phyloP scores from a whole-genome alignment of 2,797 vertebrate genomes.

The Enteromius fasciolatus region DNA sequence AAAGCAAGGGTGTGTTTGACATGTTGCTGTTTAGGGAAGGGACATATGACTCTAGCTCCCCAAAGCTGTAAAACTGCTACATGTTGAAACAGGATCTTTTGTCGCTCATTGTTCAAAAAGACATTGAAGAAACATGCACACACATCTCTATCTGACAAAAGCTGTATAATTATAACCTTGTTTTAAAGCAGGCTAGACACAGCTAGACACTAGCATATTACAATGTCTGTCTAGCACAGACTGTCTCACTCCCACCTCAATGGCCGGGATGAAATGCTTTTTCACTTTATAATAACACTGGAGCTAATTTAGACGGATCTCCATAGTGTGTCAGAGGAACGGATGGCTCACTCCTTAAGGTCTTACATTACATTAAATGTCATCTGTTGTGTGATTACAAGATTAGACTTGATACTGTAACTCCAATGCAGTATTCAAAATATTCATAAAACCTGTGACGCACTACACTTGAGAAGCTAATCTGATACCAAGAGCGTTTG shows the following conservation, averaged over 20 bases:
- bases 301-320: not conserved
- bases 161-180: constrained; percentile 51
- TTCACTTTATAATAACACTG: not conserved
- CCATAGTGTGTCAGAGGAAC: not conserved
- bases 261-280: not conserved
- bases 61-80: not conserved
- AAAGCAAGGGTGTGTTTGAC: constrained; percentile 13
- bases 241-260: constrained; percentile 2
- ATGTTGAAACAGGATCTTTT: constrained; percentile 41
- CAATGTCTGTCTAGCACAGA: constrained; percentile 18
- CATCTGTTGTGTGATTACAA: not conserved
- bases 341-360: not conserved
- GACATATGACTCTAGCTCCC: constrained; percentile 8
- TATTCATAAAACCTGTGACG: not conserved
- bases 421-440: not conserved
- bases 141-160: constrained; percentile 34
- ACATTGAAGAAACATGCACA: constrained; percentile 30
- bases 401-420: not conserved
- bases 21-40: not conserved
- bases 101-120: constrained; percentile 15
- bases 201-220: constrained; percentile 38
- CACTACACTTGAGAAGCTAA: not conserved
- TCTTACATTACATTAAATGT: not conserved
- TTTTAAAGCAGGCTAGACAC: constrained; percentile 42
- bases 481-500: not conserved